phyloP scores from a whole-genome alignment of 2,113 vertebrate genomes.

The Semnornis frantzii region DNA sequence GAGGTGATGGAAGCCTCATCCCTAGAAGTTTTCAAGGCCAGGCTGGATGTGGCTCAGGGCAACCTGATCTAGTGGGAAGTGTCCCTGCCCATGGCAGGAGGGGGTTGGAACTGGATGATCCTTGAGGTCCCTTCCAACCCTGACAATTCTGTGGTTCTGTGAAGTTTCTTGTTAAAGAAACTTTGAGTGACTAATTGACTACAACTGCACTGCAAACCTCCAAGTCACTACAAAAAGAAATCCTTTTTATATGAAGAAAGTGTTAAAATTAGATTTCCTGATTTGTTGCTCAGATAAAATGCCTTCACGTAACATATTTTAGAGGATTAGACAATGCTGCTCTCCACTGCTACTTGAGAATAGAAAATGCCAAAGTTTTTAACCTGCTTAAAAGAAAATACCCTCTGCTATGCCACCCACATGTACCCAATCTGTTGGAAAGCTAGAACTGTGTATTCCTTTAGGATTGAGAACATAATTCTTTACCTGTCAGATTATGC shows the following conservation, averaged over 20 bases:
- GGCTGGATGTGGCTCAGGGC: too few relatives aligned
- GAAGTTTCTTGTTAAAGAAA: not conserved
- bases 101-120: too few relatives aligned
- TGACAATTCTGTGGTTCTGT: too few relatives aligned
- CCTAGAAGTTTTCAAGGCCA: too few relatives aligned
- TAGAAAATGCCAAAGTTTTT: slow-evolving; percentile 7
- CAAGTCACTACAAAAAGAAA: not conserved
- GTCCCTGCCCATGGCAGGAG: too few relatives aligned
- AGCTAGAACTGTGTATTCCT: slow-evolving; percentile 38
- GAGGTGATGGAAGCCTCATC: too few relatives aligned
- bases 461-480: slow-evolving; percentile 52
- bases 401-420: slow-evolving; percentile 42
- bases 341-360: not conserved
- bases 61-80: too few relatives aligned
- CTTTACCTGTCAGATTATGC: slow-evolving; percentile 64
- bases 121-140: too few relatives aligned
- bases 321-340: not conserved
- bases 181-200: not conserved
- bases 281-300: not conserved
- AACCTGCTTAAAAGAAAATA: slow-evolving; percentile 52
- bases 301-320: not conserved
- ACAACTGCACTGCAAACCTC: not conserved
- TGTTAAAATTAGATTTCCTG: not conserved
- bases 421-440: slow-evolving; percentile 26
- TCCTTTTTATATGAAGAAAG: not conserved